Percentiles rank a stretch among this genome's conserved stretches.
These are phyloP conservation scores for Lobophora halterata DNA, from an alignment of 2,888 invertebrate genomes.

Conservation along the genomic window DNA sequence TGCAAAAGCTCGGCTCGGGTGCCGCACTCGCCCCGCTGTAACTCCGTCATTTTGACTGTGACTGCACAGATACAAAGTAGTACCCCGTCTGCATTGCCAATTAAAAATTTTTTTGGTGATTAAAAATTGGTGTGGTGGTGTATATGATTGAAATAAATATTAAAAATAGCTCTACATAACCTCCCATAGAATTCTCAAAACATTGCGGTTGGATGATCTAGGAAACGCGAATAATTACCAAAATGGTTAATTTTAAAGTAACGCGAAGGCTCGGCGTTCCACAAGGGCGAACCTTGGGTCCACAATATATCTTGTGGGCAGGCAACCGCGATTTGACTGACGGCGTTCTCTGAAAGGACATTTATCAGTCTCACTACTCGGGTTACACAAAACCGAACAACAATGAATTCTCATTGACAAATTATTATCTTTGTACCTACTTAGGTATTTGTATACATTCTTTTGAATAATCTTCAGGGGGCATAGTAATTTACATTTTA, in stretches of 20 bases:
- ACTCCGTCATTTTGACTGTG: too few species aligned
- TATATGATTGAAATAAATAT: too few species aligned
- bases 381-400: slow-evolving; percentile 79
- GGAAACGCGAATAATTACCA: slow-evolving; percentile 48
- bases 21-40: too few species aligned
- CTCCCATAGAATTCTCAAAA: slow-evolving; percentile 17
- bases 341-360: slow-evolving; percentile 78
- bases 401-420: slow-evolving; percentile 80
- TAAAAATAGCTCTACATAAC: not conserved
- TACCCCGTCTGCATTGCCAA: too few species aligned
- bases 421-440: slow-evolving; percentile 75
- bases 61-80: too few species aligned
- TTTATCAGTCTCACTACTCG: slow-evolving; percentile 78
- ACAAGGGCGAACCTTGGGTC: slow-evolving; percentile 70
- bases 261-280: slow-evolving; percentile 57
- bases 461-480: slow-evolving; percentile 60
- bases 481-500: too few species aligned
- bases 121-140: too few species aligned
- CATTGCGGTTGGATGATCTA: slow-evolving; percentile 29
- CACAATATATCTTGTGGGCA: slow-evolving; percentile 79
- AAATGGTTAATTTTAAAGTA: slow-evolving; percentile 73
- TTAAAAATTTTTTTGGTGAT: too few species aligned
- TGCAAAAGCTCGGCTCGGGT: too few species aligned
- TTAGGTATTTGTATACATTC: slow-evolving; percentile 60
- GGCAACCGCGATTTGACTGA: slow-evolving; percentile 80